Conservation (phyloP, 2,888 invertebrate genomes). For the Cantharis nigra region DNA sequence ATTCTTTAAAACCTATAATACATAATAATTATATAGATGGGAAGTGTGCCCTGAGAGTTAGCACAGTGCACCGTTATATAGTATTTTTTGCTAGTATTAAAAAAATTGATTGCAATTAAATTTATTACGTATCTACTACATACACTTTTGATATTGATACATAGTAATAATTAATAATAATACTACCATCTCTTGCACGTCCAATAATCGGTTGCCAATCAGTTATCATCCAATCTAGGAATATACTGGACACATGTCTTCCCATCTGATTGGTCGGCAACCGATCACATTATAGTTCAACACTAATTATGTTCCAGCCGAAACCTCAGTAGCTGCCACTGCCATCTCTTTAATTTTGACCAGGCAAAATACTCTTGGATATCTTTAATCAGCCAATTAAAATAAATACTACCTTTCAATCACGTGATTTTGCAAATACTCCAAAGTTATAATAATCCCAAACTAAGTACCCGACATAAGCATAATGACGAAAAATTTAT, state of each 20-base stretch:
- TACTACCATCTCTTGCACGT: background rate
- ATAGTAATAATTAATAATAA: too few species aligned
- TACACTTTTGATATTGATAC: background rate
- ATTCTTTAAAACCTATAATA: background rate
- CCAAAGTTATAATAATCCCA: background rate
- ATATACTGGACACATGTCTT: background rate
- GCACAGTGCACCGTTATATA: background rate
- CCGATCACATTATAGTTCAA: background rate
- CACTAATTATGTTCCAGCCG: background rate
- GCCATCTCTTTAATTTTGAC: background rate
- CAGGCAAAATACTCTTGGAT: background rate
- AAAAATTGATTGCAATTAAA: background rate
- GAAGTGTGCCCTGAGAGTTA: background rate
- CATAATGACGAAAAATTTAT: background rate
- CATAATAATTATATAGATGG: background rate
- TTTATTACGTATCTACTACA: background rate
- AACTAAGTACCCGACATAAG: background rate
- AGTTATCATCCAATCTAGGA: background rate
- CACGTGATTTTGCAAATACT: background rate
- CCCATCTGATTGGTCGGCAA: background rate
- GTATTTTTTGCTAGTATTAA: background rate
- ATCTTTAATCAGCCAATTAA: background rate
- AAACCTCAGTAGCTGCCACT: background rate
- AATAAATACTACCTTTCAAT: background rate
- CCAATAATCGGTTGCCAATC: background rate